These are phyloP conservation scores for Dicyrtomina minuta DNA, from an alignment of 2,888 invertebrate genomes.

Conservation along the genomic window DNA sequence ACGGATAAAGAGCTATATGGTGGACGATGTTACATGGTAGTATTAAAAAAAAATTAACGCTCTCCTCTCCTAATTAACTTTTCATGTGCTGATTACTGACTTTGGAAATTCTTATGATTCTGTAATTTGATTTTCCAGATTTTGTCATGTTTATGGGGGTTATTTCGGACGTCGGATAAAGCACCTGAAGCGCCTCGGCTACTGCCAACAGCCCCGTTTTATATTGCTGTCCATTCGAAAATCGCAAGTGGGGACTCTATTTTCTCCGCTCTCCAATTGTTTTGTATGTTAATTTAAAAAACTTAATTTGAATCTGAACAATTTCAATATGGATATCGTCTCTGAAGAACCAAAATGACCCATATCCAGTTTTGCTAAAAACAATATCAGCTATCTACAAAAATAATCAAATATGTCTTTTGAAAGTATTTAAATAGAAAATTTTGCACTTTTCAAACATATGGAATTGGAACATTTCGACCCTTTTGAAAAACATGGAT, in stretches of 20 bases:
- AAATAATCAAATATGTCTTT: too few species aligned
- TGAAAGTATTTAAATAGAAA: too few species aligned
- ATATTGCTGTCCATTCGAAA: constrained; percentile 20
- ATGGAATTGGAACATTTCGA: too few species aligned
- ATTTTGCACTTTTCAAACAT: too few species aligned
- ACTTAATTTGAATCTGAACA: not conserved
- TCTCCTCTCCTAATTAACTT: not conserved
- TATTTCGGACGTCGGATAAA: constrained; percentile 17
- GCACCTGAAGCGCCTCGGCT: not conserved
- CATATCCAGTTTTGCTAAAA: not conserved
- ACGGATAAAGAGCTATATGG: too few species aligned
- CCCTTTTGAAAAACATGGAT: too few species aligned
- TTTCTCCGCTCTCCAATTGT: constrained; percentile 16
- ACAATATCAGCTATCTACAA: too few species aligned
- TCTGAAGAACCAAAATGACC: too few species aligned
- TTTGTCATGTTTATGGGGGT: constrained; percentile 25
- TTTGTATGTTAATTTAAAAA: constrained; percentile 6
- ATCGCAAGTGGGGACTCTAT: too few species aligned
- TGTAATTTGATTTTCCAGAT: not conserved
- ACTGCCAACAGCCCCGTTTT: constrained; percentile 24
- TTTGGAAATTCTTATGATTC: constrained; percentile 1
- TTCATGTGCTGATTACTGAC: not conserved
- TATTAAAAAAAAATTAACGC: too few species aligned
- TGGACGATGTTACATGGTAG: too few species aligned
- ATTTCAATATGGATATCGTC: too few species aligned